Base-by-base conservation (phyloP, 1,140 invertebrate species). In the Aphaenogaster floridana region DNA sequence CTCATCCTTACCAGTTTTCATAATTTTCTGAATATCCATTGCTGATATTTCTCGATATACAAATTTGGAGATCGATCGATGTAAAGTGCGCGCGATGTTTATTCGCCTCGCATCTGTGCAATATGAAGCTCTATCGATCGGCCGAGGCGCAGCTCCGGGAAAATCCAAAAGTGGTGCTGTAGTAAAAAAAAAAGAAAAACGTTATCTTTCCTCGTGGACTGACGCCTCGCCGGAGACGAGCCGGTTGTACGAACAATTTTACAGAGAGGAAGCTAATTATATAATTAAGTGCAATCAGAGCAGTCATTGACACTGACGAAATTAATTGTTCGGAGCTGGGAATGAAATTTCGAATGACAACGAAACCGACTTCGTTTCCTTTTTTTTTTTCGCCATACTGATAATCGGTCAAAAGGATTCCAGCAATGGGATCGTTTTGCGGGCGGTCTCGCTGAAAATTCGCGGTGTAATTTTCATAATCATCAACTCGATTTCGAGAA, bases 111-210 rank as follows among this genome's bases (percentile, higher is more conserved):
- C 78, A 81, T 74, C 50, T 84, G 80, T 84, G 69, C 80, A 84
- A 84, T 84, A 84, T 84, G 36, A 42, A 84, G 42, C 28, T 61
- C n/a, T 15, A 57, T 76, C 54, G 69, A 15, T 84, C 80, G 79
- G 68, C 28, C 80, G 80, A 84, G 80, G 80, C 28, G 69, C 69
- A 34, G 57, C 54, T 72, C 74, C 88, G 88, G 86, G 90, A 85
- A 86, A 61, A 90, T 90, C 86, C 80, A 89, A 86, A 86, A 92
- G 86, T 92, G 92, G 92, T 92, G 92, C 91, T 92, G 91, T 92
- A 92, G 88, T 89, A 83, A 92, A 89, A 76, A 91, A 36, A 92
- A 76, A 63, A 59, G n/a, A 66, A 59, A 84, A 84, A 74, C 54
- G 42, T 74, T 84, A 88, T 87, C 87, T 86, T 91, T 91, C 87